phyloP scores from a whole-genome alignment of 2,113 vertebrate genomes.

The Alaudala cheleensis region DNA sequence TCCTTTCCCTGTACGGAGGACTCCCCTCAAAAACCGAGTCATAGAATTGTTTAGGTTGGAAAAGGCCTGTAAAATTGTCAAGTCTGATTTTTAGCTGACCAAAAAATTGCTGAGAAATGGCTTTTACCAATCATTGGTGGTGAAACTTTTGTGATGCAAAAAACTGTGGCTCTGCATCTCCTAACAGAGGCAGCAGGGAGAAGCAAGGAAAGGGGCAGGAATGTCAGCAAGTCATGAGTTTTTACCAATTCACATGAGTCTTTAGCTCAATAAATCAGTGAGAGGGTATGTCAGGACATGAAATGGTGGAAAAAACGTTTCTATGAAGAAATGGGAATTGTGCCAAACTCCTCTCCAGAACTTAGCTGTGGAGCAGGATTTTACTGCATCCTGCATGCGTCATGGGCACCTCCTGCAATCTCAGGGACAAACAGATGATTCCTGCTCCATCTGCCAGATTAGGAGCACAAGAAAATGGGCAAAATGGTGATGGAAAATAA shows the following conservation, averaged over 20 bases:
- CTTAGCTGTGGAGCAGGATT: neutral
- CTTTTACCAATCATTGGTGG: rapidly evolving
- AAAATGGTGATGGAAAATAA: neutral
- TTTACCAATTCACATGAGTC: neutral
- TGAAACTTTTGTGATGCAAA: neutral
- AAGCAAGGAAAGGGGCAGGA: neutral
- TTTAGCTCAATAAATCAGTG: neutral
- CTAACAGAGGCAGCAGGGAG: neutral
- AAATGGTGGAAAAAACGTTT: neutral
- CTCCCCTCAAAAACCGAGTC: neutral
- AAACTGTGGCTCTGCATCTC: rapidly evolving
- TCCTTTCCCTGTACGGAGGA: neutral
- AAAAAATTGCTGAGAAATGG: neutral
- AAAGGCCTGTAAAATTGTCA: rapidly evolving
- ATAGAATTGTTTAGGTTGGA: rapidly evolving
- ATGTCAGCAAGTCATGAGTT: rapidly evolving
- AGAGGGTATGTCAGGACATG: neutral
- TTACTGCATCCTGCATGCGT: rapidly evolving
- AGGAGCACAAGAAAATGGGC: neutral
- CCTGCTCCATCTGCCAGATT: neutral
- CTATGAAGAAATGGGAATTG: neutral
- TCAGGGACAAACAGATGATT: neutral
- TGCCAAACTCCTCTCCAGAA: neutral
- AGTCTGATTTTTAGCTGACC: neutral
- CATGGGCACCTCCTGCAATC: neutral